Percentiles rank a stretch among this genome's conserved stretches.
Conservation (phyloP, 2,888 invertebrate species). For the Druceiella hillmani region DNA sequence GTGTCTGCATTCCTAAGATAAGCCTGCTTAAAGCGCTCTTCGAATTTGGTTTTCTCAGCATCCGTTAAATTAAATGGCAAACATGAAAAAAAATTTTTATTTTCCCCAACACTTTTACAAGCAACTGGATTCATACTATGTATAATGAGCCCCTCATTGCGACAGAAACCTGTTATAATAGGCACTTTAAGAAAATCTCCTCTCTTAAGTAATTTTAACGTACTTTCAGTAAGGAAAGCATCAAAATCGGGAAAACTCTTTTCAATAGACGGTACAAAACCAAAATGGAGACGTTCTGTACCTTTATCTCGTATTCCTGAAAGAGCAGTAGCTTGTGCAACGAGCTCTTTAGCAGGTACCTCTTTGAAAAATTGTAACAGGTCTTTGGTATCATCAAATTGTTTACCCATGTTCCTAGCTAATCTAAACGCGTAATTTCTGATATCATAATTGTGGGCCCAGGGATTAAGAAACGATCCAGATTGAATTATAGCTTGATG, state of each 20-base stretch:
- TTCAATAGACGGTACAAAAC: conserved; percentile 45
- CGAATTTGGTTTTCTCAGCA: conserved; percentile 29
- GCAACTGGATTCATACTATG: conserved; percentile 22
- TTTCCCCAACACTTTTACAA: conserved; percentile 22
- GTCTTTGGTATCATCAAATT: conserved; percentile 28
- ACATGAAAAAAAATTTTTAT: conserved; percentile 33
- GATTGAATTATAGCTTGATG: conserved; percentile 52
- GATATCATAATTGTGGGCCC: conserved; percentile 39
- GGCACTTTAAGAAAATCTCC: conserved; percentile 47
- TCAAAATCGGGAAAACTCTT: conserved; percentile 35
- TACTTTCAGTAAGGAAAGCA: conserved; percentile 39
- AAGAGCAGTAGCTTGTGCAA: conserved; percentile 32
- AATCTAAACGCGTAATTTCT: conserved; percentile 33
- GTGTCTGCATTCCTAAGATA: conserved; percentile 41
- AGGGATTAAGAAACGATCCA: conserved; percentile 45
- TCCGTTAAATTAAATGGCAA: conserved; percentile 34
- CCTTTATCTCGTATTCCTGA: conserved; percentile 27
- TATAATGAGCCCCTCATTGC: conserved; percentile 42
- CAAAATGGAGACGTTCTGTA: conserved; percentile 40
- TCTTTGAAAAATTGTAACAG: conserved; percentile 35
- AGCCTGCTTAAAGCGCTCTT: conserved; percentile 33
- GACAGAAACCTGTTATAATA: conserved; percentile 44
- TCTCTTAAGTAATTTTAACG: conserved; percentile 33
- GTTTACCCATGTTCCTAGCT: conserved; percentile 30
- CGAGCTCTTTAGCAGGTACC: conserved; percentile 33